Conservation (phyloP, 2,797 vertebrate species). For the Micropoecilia bifurca region DNA sequence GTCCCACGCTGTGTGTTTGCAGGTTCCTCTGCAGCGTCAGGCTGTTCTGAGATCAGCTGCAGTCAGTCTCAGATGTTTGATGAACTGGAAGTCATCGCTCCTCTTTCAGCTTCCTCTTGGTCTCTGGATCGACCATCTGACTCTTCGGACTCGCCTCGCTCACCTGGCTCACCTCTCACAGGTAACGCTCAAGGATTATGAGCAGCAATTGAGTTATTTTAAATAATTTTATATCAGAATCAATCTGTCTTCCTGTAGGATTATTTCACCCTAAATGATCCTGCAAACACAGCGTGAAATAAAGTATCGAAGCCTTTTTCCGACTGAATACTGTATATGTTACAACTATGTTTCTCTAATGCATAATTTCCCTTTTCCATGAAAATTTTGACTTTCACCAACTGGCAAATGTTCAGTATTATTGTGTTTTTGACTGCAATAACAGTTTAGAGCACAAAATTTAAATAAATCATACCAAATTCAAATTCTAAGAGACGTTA, state of each 20-base stretch:
- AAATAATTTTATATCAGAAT: background rate
- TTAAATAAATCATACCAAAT: background rate
- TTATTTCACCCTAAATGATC: background rate
- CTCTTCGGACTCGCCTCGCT: constrained; percentile 40
- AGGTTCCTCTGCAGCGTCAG: constrained; percentile 60
- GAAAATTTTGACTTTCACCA: background rate
- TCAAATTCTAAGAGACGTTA: too few species aligned
- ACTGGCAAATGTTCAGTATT: background rate
- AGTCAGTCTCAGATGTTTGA: constrained; percentile 69
- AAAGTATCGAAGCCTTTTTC: too few species aligned
- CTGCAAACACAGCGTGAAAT: background rate
- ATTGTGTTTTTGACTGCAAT: background rate
- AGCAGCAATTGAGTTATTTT: background rate
- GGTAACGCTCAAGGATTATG: constrained; percentile 47
- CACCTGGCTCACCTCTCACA: constrained; percentile 50
- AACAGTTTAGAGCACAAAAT: background rate
- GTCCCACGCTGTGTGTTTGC: constrained; percentile 45
- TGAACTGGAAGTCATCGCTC: constrained; percentile 75
- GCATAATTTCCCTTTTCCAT: background rate
- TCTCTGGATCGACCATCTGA: constrained; percentile 58
- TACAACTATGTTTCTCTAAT: too few species aligned
- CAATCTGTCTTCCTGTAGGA: background rate
- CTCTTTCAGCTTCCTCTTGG: constrained; percentile 57
- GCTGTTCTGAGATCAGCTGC: constrained; percentile 65
- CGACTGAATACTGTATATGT: background rate